A percentile compares a stretch with the other conserved stretches of the same genome.
Conservation (phyloP, 1,140 invertebrate species). For the Drosophila virilis region DNA sequence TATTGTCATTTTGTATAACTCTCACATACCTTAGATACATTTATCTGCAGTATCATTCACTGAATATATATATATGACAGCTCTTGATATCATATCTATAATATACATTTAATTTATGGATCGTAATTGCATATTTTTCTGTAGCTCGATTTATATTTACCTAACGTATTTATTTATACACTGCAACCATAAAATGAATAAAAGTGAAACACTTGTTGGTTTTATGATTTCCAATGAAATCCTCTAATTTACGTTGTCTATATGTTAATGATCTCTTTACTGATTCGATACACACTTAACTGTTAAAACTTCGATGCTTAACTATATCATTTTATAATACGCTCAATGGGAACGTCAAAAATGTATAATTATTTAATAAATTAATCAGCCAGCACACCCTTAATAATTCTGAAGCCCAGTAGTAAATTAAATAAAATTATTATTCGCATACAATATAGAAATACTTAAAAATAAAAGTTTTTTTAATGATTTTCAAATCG, state of each 20-base stretch:
- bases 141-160: conserved; percentile 7
- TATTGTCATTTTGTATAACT: conserved; percentile 9
- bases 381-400: no score
- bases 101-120: conserved; percentile 27
- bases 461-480: no score
- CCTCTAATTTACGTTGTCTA: not conserved
- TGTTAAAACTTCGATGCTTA: not conserved
- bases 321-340: no score
- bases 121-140: not conserved
- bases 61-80: not conserved
- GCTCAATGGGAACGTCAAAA: no score
- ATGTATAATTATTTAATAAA: not conserved
- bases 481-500: no score
- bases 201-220: not conserved
- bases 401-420: no score
- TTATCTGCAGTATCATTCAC: conserved; percentile 5
- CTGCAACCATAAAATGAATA: not conserved
- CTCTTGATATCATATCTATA: conserved; percentile 11
- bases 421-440: no score
- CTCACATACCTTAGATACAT: conserved; percentile 22
- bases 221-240: not conserved
- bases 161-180: not conserved
- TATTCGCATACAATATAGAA: no score
- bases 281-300: conserved; percentile 1
- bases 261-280: no score